phyloP scores from a whole-genome alignment of 2,888 invertebrate genomes.

The Drosophila prolongata region DNA sequence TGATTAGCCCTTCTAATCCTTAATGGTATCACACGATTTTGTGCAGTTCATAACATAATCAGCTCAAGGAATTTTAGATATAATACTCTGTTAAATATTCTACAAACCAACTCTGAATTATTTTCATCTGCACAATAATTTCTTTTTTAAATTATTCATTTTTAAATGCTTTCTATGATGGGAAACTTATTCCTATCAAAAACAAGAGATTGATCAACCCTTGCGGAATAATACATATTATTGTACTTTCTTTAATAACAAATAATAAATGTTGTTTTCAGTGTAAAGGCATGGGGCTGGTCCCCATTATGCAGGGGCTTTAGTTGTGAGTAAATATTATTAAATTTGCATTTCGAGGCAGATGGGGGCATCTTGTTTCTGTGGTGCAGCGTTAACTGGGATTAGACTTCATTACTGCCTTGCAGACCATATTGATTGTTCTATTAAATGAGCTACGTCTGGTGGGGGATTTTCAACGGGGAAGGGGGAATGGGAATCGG shows the following conservation, averaged over 20 bases:
- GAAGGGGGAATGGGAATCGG: background rate
- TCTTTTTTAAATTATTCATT: too few species aligned
- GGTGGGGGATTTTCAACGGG: background rate
- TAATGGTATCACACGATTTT: too few species aligned
- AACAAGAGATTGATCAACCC: too few species aligned
- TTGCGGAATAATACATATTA: too few species aligned
- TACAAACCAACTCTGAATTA: too few species aligned
- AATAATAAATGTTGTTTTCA: background rate
- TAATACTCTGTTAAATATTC: too few species aligned
- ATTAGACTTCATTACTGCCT: slow-evolving; percentile 74
- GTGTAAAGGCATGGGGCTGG: background rate
- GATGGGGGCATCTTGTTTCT: slow-evolving; percentile 37
- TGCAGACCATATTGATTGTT: slow-evolving; percentile 71
- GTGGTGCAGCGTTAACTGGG: slow-evolving; percentile 65
- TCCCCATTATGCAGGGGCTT: slow-evolving; percentile 55
- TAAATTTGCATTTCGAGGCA: slow-evolving; percentile 68
- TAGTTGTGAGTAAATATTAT: slow-evolving; percentile 78
- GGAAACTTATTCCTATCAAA: too few species aligned
- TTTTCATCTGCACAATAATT: too few species aligned
- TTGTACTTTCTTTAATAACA: background rate
- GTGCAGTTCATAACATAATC: too few species aligned
- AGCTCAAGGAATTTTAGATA: too few species aligned
- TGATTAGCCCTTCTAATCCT: too few species aligned
- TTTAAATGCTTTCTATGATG: too few species aligned
- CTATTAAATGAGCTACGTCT: slow-evolving; percentile 67